Evolutionary conservation across 2,888 invertebrate genomes (phyloP), one percentile per base, ranked within the genome.

Genomic region (Darwinula stevensoni): DNA sequence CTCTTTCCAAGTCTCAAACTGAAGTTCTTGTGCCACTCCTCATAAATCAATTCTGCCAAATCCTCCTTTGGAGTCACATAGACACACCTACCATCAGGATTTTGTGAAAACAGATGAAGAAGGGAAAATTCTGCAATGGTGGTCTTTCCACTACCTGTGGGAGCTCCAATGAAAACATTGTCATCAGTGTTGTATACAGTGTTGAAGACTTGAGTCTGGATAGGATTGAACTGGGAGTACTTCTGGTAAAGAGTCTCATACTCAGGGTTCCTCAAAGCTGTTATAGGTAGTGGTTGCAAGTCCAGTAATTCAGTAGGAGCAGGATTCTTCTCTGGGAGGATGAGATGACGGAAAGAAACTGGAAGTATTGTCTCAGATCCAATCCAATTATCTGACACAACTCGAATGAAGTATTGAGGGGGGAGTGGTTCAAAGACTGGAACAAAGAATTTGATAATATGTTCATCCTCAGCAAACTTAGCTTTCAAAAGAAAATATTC

Each of bases 131-230:
- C 97, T 0, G 84, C 91, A 33, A 91, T 71, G 9, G 86, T 75
- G 1, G 86, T 84, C 56, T 88, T 88, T 35, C 55, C 53, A 1
- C 80, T 76, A 2, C 82, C 82, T 1, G 78, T 73, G 0, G 84
- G 82, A 0, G 84, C 82, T 1, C 82, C 82, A 36, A 97, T 71
- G 50, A 94, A 86, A 5, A 94, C 78, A 52, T 91, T 97, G 48
- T 97, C 97, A 48, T 97, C 91, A 2, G 78, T 78, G 49, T 91
- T 91, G 57, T 91, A 97, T 0, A 94, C 75, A 0, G 91, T 80
- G 51, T 94, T 94, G 56, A 97, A 97, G 4, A 94, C 91, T 60
- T 88, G 86, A 0, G 97, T 99, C 52, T 97, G 97, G 36, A 97
- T 91, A 0, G 97, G 88, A 54, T 97, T 97, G 51, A 97, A 94